Evolutionary conservation across 1,140 invertebrate genomes (phyloP), one percentile per base, ranked within the genome.

Genomic region (Drosophila nasuta): DNA sequence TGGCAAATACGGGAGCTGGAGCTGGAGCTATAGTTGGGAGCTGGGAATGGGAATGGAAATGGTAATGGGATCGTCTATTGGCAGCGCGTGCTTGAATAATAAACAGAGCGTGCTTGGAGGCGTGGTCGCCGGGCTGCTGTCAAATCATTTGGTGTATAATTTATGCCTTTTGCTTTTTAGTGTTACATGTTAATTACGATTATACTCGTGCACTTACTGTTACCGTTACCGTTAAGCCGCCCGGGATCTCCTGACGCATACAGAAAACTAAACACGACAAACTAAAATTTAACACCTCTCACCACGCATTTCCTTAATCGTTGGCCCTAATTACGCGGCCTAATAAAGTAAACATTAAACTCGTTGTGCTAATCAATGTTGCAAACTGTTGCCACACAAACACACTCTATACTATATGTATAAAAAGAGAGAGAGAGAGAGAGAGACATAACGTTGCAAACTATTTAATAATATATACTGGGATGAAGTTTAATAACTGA

Each of bases 271-370:
- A 56, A 38, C 67, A 71, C 59, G 25, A 25, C 20, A 52, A 52
- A 57, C 13, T 33, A 33, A 30, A 52, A 51, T 8, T 59, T 51
- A 51, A 59, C n/a, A 35, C 62, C 56, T 51, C 49, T 10, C 17
- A 33, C 33, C 20, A 11, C 3, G n/a, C 11, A 10, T 59, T 60
- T 43, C 35, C 49, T 10, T 79, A 79, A 76, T 72, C 56, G 68
- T 62, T 73, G 54, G 51, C 74, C 77, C 70, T 83, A 88, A 88
- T 88, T 89, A 80, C 81, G 77, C 80, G 77, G 82, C 85, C 75
- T 88, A 88, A 89, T 88, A 88, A 85, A 89, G 85, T 88, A 85
- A 89, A 89, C 78, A 88, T 85, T 89, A 79, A 81, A 89, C 80
- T 56, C 80, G 77, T 83, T 75, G 80, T 64, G 77, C 85, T 89